A percentile compares a stretch with the other conserved stretches of the same genome.
Evolutionary conservation across 1,140 invertebrate species (phyloP).

Genomic region (Sipha flava): DNA sequence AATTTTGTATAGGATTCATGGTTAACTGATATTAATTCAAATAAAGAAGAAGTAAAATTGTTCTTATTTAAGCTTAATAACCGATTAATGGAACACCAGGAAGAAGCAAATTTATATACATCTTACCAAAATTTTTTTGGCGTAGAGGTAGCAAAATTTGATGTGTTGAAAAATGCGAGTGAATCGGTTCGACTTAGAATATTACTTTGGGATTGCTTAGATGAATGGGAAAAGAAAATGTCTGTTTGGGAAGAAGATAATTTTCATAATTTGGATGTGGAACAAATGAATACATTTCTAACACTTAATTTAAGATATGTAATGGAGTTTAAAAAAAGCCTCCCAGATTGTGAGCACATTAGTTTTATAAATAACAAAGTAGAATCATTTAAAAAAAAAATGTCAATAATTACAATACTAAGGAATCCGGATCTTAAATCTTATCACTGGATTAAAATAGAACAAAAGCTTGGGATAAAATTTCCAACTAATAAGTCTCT

Average conservation of each 20-base stretch:
- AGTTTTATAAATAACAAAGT: conserved; percentile 29
- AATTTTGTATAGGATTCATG: conserved; percentile 53
- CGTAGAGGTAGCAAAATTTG: neutral
- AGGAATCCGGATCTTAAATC: conserved; percentile 63
- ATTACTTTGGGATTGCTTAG: conserved; percentile 41
- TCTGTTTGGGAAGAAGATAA: neutral
- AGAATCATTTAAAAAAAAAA: conserved; percentile 43
- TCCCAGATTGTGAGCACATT: neutral
- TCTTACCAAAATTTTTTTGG: conserved; percentile 33
- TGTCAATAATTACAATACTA: conserved; percentile 64
- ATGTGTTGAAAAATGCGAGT: neutral
- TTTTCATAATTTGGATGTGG: conserved; percentile 8
- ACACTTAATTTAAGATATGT: conserved; percentile 10
- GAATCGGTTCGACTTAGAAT: conserved; percentile 17
- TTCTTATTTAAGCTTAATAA: conserved; percentile 54
- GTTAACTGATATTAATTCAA: conserved; percentile 62
- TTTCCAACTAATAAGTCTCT: conserved; percentile 54
- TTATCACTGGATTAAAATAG: conserved; percentile 78
- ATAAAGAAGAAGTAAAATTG: conserved; percentile 53
- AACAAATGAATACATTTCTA: conserved; percentile 1
- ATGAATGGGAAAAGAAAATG: conserved; percentile 43
- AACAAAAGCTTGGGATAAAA: conserved; percentile 59
- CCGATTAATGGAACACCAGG: conserved; percentile 52
- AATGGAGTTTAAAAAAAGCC: conserved; percentile 16
- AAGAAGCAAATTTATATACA: conserved; percentile 55